These are phyloP conservation scores for Hydropsyche betteni DNA, from an alignment of 2,888 invertebrate species.

Conservation along the genomic window DNA sequence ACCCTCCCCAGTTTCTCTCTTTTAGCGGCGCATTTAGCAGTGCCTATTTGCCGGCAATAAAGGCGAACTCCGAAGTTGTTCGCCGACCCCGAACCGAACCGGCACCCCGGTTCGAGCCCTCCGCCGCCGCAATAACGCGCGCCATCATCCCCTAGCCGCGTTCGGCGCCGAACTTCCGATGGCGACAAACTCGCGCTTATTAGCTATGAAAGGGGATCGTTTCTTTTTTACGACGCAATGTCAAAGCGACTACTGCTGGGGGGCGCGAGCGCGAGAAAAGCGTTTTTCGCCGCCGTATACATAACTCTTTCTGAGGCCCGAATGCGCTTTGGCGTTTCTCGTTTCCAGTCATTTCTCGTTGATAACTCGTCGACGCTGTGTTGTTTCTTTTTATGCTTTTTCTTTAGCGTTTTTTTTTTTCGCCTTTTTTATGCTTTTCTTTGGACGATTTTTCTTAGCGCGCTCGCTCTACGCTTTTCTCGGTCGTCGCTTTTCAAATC, in stretches of 20 bases:
- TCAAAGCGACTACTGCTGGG: background rate
- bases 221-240: constrained; percentile 43
- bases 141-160: too few relatives aligned
- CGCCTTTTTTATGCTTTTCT: constrained; percentile 22
- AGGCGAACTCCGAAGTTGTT: constrained; percentile 34
- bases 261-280: background rate
- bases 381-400: constrained; percentile 23
- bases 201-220: constrained; percentile 49
- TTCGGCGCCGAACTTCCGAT: constrained; percentile 28
- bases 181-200: constrained; percentile 50
- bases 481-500: background rate
- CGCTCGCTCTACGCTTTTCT: constrained; percentile 8
- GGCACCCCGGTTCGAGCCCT: constrained; percentile 9
- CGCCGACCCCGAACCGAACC: constrained; percentile 19
- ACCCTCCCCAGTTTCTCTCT: background rate
- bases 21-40: constrained; percentile 32
- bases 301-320: constrained; percentile 9
- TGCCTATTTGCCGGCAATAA: constrained; percentile 43
- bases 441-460: constrained; percentile 43
- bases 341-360: constrained; percentile 36
- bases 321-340: constrained; percentile 30
- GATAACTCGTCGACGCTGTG: constrained; percentile 28
- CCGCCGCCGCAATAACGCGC: constrained; percentile 35
- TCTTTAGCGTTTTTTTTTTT: constrained; percentile 18
- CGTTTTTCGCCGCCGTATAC: constrained; percentile 1